Percentiles rank a stretch among this genome's conserved stretches.
These are phyloP conservation scores for Hipposideros armiger DNA, from an alignment of 2,113 vertebrate species.

Conservation along the genomic window DNA sequence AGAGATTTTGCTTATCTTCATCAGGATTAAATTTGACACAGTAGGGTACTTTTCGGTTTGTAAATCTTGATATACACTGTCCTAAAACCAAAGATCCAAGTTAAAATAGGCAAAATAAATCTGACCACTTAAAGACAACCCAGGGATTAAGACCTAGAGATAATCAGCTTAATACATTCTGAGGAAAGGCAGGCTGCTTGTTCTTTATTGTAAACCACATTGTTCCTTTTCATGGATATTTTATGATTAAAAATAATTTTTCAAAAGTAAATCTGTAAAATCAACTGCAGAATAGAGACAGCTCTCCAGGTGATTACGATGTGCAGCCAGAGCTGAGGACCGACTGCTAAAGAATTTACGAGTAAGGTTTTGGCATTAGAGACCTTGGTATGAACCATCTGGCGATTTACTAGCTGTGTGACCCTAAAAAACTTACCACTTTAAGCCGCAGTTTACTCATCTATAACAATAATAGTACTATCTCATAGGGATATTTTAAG, in stretches of 20 bases:
- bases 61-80: slow-evolving; percentile 97
- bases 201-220: background rate
- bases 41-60: slow-evolving; percentile 98
- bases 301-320: background rate
- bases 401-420: background rate
- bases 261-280: slow-evolving; percentile 39
- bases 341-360: background rate
- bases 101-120: slow-evolving; percentile 36
- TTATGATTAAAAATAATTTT: slow-evolving; percentile 38
- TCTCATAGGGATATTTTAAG: background rate
- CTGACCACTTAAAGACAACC: background rate
- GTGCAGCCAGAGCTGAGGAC: background rate
- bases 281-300: background rate
- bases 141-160: background rate
- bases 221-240: slow-evolving; percentile 24
- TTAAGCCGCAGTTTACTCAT: background rate
- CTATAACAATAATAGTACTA: background rate
- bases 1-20: slow-evolving; percentile 97
- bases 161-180: background rate
- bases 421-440: background rate
- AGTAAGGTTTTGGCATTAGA: background rate
- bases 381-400: background rate
- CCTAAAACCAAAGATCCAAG: slow-evolving; percentile 88
- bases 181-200: slow-evolving; percentile 22
- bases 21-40: slow-evolving; percentile 99